These are phyloP conservation scores for Euthynnus affinis DNA, from an alignment of 2,797 vertebrate genomes.

Conservation along the genomic window DNA sequence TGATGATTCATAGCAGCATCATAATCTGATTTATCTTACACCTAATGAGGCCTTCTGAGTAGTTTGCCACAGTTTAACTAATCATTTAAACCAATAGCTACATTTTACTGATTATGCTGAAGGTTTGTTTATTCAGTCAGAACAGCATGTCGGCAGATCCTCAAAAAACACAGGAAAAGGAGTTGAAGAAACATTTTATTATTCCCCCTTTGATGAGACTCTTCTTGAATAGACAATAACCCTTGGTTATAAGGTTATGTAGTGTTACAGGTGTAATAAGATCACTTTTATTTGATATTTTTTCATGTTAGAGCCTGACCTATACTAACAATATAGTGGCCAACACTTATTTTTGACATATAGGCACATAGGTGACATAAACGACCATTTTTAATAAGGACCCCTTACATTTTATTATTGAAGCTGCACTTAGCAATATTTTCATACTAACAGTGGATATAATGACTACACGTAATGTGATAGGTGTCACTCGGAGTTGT, in stretches of 20 bases:
- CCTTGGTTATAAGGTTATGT: neutral
- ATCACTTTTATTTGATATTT: neutral
- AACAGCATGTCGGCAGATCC: neutral
- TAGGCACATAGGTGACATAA: neutral
- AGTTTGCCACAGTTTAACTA: conserved; percentile 5
- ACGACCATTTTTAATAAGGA: neutral
- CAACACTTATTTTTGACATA: neutral
- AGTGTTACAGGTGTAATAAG: neutral
- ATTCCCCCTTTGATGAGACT: neutral
- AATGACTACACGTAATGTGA: neutral
- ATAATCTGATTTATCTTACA: conserved; percentile 20
- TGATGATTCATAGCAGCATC: conserved; percentile 39
- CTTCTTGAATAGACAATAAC: neutral
- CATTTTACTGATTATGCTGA: neutral
- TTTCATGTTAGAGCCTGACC: neutral
- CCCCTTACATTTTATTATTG: too few species aligned
- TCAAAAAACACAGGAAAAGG: neutral
- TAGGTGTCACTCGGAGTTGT: neutral
- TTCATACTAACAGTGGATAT: neutral
- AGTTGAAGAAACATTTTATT: neutral
- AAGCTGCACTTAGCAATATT: neutral
- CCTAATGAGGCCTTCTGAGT: neutral
- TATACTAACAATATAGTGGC: neutral
- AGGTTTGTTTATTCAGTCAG: conserved; percentile 1
- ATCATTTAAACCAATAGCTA: neutral